Conservation (phyloP, 1,140 invertebrate species). For the Pachyrhynchus sulphureomaculatus region DNA sequence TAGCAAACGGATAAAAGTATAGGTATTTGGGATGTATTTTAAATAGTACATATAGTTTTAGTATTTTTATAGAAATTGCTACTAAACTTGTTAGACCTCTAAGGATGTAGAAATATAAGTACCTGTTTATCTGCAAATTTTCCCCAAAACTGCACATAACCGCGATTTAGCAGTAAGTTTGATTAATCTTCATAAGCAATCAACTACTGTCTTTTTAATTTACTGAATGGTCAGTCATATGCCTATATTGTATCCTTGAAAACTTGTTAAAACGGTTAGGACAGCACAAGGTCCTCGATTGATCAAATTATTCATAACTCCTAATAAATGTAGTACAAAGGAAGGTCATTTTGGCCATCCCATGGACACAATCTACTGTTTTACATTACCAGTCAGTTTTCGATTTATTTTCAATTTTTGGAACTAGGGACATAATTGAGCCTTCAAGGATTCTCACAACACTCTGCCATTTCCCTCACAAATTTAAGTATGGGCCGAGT, state of each 20-base stretch:
- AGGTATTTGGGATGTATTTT: neutral
- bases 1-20: too few species aligned
- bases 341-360: neutral
- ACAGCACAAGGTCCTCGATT: too few species aligned
- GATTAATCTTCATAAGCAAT: neutral
- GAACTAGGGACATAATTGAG: too few species aligned
- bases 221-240: neutral
- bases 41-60: neutral
- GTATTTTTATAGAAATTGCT: too few species aligned
- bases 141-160: neutral
- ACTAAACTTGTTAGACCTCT: neutral
- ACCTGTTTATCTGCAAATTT: slow-evolving; percentile 10
- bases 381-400: neutral
- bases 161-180: neutral
- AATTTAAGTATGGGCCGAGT: neutral
- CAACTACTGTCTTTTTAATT: neutral
- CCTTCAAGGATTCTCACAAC: neutral
- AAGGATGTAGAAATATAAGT: neutral
- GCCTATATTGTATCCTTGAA: neutral
- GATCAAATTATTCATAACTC: neutral
- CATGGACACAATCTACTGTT: neutral
- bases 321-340: neutral
- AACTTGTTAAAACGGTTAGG: too few species aligned
- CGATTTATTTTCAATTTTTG: neutral
- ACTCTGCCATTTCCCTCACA: neutral